Percentiles rank a stretch among this genome's conserved stretches.
phyloP scores from a whole-genome alignment of 2,113 vertebrate species.

The Trochalopteron elliotii region DNA sequence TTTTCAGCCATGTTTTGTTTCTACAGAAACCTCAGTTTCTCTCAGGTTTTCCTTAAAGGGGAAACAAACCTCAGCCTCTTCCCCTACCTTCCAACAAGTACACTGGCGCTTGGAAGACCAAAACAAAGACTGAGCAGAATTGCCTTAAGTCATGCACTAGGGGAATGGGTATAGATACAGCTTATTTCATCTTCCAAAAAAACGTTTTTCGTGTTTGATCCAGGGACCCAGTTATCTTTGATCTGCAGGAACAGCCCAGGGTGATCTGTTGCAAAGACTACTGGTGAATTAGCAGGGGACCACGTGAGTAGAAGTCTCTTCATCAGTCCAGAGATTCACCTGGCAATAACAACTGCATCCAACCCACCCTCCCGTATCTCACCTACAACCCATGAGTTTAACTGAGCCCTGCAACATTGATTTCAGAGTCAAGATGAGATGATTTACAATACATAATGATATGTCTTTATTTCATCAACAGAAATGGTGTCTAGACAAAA shows the following conservation, averaged over 20 bases:
- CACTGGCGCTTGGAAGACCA: not conserved
- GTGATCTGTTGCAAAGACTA: not conserved
- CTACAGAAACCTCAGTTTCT: not conserved
- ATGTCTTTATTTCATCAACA: constrained; percentile 99
- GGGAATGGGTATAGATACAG: not conserved
- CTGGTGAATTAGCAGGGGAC: not conserved
- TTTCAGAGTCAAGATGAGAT: constrained; percentile 24
- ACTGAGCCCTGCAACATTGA: not conserved
- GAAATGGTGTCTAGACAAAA: constrained; percentile 99
- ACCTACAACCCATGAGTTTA: accelerated
- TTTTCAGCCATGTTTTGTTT: not conserved
- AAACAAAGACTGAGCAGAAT: not conserved
- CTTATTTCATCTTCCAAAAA: not conserved
- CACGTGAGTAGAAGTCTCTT: not conserved
- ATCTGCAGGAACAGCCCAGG: too few relatives aligned
- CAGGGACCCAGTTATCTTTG: too few relatives aligned
- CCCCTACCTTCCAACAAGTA: not conserved
- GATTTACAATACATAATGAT: constrained; percentile 87
- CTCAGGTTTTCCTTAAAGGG: not conserved
- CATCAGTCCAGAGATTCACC: not conserved
- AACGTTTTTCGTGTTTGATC: not conserved
- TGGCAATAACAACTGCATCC: not conserved
- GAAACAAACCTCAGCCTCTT: not conserved
- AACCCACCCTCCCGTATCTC: not conserved
- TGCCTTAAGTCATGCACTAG: not conserved